phyloP scores from a whole-genome alignment of 1,140 invertebrate genomes.

The Cataglyphis hispanica region DNA sequence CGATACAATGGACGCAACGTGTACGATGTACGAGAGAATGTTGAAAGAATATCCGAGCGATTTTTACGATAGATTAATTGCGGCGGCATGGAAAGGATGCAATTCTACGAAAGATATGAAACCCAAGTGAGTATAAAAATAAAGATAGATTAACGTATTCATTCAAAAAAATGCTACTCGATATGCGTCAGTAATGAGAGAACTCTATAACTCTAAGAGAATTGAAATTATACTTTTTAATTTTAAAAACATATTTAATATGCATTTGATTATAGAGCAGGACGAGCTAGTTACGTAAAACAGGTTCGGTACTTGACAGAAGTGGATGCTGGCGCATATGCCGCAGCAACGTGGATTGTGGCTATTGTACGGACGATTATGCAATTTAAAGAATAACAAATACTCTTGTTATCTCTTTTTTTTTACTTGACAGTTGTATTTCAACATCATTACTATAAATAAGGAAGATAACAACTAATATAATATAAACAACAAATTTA shows the following conservation, averaged over 20 bases:
- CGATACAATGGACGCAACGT: conserved; percentile 85
- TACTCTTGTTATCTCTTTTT: background rate
- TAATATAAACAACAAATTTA: conserved; percentile 7
- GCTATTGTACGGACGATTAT: conserved; percentile 79
- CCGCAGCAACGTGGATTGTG: conserved; percentile 88
- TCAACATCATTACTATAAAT: background rate
- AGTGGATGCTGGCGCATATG: conserved; percentile 91
- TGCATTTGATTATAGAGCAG: conserved; percentile 85
- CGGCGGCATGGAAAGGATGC: conserved; percentile 84
- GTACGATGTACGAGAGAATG: conserved; percentile 75
- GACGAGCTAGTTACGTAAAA: conserved; percentile 89
- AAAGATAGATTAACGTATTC: background rate
- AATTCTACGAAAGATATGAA: conserved; percentile 87
- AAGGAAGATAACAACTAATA: background rate
- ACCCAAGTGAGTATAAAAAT: conserved; percentile 83
- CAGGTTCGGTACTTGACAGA: conserved; percentile 84
- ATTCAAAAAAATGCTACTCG: background rate
- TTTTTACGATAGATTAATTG: conserved; percentile 72
- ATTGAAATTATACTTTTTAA: no score
- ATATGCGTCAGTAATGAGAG: background rate
- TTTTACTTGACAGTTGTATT: background rate
- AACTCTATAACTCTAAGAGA: background rate
- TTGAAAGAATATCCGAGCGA: conserved; percentile 21
- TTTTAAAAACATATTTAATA: background rate
- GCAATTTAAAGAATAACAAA: background rate